phyloP scores from a whole-genome alignment of 2,113 vertebrate species.

The Trinectes maculatus region DNA sequence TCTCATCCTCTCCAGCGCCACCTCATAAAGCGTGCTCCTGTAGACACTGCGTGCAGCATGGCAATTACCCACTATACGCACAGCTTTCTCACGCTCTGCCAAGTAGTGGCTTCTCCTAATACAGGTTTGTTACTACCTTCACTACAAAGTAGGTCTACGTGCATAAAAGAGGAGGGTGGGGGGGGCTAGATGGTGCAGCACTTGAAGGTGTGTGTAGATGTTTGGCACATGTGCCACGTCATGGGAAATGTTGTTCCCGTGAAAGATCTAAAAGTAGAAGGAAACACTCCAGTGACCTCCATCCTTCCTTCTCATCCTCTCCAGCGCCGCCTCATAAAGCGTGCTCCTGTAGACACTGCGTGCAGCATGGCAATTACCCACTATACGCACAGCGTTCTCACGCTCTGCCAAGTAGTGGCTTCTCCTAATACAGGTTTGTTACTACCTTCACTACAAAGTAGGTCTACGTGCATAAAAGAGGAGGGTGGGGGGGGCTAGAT shows the following conservation, averaged over 20 bases:
- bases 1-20: slow-evolving; percentile 29
- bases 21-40: slow-evolving; percentile 71
- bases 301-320: slow-evolving; percentile 29
- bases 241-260: no score
- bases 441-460: slow-evolving; percentile 61
- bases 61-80: slow-evolving; percentile 78
- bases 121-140: no score
- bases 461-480: slow-evolving; percentile 12
- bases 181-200: no score
- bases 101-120: slow-evolving; percentile 68
- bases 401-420: slow-evolving; percentile 73
- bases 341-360: slow-evolving; percentile 69
- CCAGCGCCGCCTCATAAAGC: slow-evolving; percentile 65
- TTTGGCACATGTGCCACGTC: no score
- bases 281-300: slow-evolving; percentile 42
- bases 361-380: slow-evolving; percentile 78
- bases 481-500: slow-evolving; percentile 24
- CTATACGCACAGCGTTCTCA: slow-evolving; percentile 73
- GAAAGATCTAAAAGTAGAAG: slow-evolving; percentile 11
- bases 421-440: slow-evolving; percentile 75
- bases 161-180: no score
- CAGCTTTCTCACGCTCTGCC: slow-evolving; percentile 76
- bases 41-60: slow-evolving; percentile 72
- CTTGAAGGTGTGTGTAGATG: no score
- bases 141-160: no score